Evolutionary conservation across 2,797 vertebrate species (phyloP).

Genomic region (Dicrostonyx torquatus): DNA sequence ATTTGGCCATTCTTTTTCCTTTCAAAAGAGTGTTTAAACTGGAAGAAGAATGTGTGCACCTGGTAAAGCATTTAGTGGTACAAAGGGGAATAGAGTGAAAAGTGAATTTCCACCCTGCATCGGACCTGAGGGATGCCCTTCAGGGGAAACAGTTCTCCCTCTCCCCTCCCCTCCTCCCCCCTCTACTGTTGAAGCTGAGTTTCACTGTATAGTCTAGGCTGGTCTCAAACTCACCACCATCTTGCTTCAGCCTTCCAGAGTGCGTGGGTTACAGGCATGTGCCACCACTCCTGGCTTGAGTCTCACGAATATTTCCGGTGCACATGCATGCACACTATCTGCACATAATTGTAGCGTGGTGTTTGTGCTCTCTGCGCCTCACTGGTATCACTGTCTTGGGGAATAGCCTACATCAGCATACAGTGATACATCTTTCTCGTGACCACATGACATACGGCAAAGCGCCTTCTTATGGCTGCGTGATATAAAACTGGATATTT

Average conservation of each 20-base stretch:
- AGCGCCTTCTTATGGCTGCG: neutral
- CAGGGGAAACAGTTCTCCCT: neutral
- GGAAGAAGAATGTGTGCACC: conserved; percentile 5
- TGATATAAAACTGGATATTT: neutral
- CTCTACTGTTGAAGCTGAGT: no score
- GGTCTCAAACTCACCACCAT: neutral
- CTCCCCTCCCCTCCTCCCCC: accelerated
- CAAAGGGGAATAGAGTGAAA: conserved; percentile 24
- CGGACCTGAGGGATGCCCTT: neutral
- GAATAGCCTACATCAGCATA: neutral
- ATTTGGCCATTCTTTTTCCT: conserved; percentile 10
- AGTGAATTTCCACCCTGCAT: conserved; percentile 7
- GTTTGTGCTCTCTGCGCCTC: neutral
- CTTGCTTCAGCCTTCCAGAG: neutral
- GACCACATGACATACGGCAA: neutral
- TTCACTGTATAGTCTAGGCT: neutral
- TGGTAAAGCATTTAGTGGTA: neutral
- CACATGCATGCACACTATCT: neutral
- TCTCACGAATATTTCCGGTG: neutral
- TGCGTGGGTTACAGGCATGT: neutral
- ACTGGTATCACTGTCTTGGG: neutral
- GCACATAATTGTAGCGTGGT: neutral
- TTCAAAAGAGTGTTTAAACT: conserved; percentile 47
- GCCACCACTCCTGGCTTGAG: neutral
- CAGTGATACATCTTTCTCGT: neutral